These are phyloP conservation scores for Acinonyx jubatus DNA, from an alignment of 2,113 vertebrate species.

Conservation along the genomic window DNA sequence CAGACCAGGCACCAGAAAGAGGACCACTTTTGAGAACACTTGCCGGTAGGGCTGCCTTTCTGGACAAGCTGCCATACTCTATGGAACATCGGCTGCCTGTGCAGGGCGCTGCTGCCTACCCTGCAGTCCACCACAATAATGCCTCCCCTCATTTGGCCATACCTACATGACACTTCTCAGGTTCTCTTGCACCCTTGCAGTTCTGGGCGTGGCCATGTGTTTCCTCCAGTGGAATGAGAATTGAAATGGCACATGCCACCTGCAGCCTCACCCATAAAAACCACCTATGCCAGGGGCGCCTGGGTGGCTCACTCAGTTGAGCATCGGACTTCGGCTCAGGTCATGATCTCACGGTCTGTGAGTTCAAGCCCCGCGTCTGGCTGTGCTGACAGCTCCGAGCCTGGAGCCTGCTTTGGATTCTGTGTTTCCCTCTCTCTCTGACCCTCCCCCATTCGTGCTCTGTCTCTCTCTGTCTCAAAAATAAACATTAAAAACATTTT, in stretches of 20 bases:
- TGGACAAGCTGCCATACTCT: neutral
- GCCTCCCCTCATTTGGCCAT: neutral
- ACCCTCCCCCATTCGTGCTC: too few species aligned
- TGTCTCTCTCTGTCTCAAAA: too few species aligned
- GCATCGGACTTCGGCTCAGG: too few species aligned
- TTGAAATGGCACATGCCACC: neutral
- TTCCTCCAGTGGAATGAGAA: neutral
- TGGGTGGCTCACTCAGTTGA: too few species aligned
- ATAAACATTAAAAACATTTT: too few species aligned
- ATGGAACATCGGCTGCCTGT: neutral
- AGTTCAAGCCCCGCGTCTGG: too few species aligned
- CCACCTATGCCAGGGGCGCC: neutral
- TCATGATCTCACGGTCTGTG: too few species aligned
- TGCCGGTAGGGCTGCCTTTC: neutral
- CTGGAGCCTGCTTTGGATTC: too few species aligned
- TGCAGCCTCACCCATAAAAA: neutral
- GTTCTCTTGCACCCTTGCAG: neutral
- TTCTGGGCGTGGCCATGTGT: neutral
- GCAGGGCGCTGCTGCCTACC: neutral
- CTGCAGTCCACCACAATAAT: neutral
- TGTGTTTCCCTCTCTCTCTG: too few species aligned
- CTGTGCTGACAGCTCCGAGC: too few species aligned
- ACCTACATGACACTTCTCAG: neutral
- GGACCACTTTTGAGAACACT: neutral
- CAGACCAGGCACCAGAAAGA: neutral